Base-by-base conservation (phyloP, 2,888 invertebrate genomes). In the Bimastos eiseni region DNA sequence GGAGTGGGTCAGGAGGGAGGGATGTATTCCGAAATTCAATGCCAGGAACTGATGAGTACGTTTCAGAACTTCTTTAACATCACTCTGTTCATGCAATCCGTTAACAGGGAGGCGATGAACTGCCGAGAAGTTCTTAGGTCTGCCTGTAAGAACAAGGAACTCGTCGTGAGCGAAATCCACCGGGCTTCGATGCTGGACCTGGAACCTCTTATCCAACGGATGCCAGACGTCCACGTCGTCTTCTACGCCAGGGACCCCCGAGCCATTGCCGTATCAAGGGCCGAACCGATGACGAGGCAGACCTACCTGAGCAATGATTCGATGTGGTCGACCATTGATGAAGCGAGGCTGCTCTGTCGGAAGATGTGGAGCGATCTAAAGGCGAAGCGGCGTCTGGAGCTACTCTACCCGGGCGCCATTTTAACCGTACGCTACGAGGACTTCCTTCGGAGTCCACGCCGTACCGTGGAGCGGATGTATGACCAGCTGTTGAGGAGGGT, bases 161-260 rank as follows among this genome's bases (percentile, higher is more conserved):
- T 90, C 0, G n/a, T 70, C 0, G 90, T 55, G 33, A 34, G 34
- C 33, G 83, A 90, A 37, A 33, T 90, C n/a, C 44, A 44, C 83
- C 90, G 90, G 37, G 70, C 90, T 6, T 70, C 49, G 6, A 21
- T 90, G 15, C 33, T 33, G 19, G 90, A 90, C 70, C 83, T 90
- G 1, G 90, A 90, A 34, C 90, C 83, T 70, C 90, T 90, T 5
- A 90, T 90, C 90, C 55, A 70, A 21, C 55, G 83, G 21, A 36
- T 90, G 33, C 90, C 90, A 8, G 90, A 90, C 6, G 44, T 90
- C n/a, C 34, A 90, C 36, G 17, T 90, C 83, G 34, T 90, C 24
- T 90, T 34, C 83, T 90, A 90, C 90, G 70, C 15, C n/a, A 33
- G 90, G 6, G 90, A 90, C n/a, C 90, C 90, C 36, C 49, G 90